Evolutionary conservation across 2,113 vertebrate genomes (phyloP), one percentile per base, ranked within the genome.

Genomic region (Melospiza melodia): DNA sequence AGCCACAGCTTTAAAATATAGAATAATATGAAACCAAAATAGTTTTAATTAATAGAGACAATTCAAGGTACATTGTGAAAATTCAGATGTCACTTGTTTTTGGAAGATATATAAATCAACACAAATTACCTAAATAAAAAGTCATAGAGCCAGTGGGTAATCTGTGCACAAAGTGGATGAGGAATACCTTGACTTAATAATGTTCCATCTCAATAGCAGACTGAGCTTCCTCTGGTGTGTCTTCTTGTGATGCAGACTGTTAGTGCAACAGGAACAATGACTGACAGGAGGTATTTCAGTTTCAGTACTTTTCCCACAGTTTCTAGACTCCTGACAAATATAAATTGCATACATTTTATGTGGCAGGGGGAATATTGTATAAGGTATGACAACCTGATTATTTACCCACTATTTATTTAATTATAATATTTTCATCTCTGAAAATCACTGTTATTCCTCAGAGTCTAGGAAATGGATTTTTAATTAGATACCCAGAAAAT

Each of bases 381-480:
- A 66, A 62, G 37, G 58, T 54, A 79, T 39, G 51, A 39, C 1
- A 14, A 57, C 25, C 6, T 66, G 67, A 73, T 90, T 82, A 66
- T 93, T 91, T 93, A 72, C 30, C 58, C 76, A 30, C 33, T 79
- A 44, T 90, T 93, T 87, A 57, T 91, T 92, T 79, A 76, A 85
- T 92, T 76, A 4, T 49, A 87, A 72, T 91, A 79, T 73, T 93
- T 87, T 90, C 12, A 35, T 25, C 66, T 76, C 51, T 75, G 49
- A 28, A 37, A 75, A 79, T 62, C 77, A 79, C 20, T 89, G 81
- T 20, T 73, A 87, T 79, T 89, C 58, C 77, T 91, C 41, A 46
- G 87, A 68, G 69, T 43, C 58, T 83, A 51, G 58, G 81, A 94
- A 95, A 94, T 73, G 18, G 69, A 92, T 92, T 95, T 95, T 91